Base-by-base conservation (phyloP, 2,113 vertebrate genomes). In the Coptodon rendalli region DNA sequence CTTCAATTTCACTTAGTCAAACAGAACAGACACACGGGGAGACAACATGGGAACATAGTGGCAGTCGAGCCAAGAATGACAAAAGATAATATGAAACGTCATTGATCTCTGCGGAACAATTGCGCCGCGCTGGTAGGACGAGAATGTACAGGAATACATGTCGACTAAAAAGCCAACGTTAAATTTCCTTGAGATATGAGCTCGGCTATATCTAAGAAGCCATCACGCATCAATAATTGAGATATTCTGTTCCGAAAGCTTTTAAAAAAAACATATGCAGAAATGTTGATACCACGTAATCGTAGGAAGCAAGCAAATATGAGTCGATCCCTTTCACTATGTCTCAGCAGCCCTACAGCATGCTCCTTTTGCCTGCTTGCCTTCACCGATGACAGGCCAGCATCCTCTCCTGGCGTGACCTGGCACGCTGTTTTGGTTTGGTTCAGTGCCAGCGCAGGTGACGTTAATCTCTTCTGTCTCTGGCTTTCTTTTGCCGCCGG, bases 381-480 rank as follows among this genome's bases (percentile, higher is more conserved):
- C 85, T 80, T 50, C 80, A 61, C 40, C 9, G 17, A 68, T 71
- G 54, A 85, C 85, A 66, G 84, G 53, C 63, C 86, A 57, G 80
- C 89, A 12, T 80, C 80, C 43, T 92, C 93, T 90, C 89, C 89
- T 91, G 86, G 83, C 78, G 9, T 94, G 87, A 93, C 93, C 92
- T 89, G 89, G 90, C 92, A 83, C 82, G 86, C 87, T 89, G 88
- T 83, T 91, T 88, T 63, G 90, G 83, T 94, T 92, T 82, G 92
- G 91, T 94, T 94, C 92, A 87, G 66, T 86, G 92, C 91, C 89
- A 92, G 90, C 52, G 17, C 94, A 96, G 95, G 93, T 95, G 94
- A 95, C 71, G 89, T n/a, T 95, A 94, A 96, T 96, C 79, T 38
- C 59, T 93, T 94, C 91, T 93, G 93, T 94, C 92, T 93, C 73